Percentiles rank a stretch among this genome's conserved stretches.
Evolutionary conservation across 2,797 vertebrate genomes (phyloP).

Genomic region (Chelonia mydas): DNA sequence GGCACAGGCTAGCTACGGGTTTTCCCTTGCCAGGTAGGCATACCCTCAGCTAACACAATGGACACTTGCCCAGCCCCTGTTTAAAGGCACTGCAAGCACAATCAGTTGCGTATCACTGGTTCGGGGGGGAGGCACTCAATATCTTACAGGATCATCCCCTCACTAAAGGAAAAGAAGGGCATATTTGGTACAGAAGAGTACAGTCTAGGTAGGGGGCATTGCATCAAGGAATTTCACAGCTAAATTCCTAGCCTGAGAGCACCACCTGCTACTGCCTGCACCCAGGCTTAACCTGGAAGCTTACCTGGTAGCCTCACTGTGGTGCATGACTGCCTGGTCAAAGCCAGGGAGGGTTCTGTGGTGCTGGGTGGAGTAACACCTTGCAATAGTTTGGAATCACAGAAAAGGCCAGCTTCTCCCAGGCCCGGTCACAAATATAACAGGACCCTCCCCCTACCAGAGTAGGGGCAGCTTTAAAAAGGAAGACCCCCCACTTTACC

Average conservation of each 20-base stretch:
- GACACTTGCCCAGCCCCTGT: not conserved
- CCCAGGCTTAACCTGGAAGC: not conserved
- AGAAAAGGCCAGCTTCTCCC: not conserved
- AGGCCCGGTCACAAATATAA: not conserved
- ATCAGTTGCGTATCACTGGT: not conserved
- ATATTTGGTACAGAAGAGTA: not conserved
- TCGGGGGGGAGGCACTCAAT: not conserved
- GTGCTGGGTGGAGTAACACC: too few species aligned
- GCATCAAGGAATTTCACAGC: too few species aligned
- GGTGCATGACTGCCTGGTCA: too few species aligned
- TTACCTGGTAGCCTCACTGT: too few species aligned
- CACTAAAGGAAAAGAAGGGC: not conserved
- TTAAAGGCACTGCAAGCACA: not conserved
- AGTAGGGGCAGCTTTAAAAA: not conserved
- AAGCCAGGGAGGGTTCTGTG: not conserved
- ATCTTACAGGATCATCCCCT: not conserved
- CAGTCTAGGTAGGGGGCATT: not conserved
- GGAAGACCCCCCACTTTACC: not conserved
- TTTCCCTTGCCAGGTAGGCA: not conserved
- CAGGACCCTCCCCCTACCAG: too few species aligned
- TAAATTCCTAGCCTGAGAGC: too few species aligned
- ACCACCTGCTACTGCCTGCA: too few species aligned
- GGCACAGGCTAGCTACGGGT: not conserved
- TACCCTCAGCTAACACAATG: not conserved
- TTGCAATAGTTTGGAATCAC: too few species aligned